Evolutionary conservation across 2,797 vertebrate genomes (phyloP), one percentile per base, ranked within the genome.

Genomic region (Pampus argenteus): DNA sequence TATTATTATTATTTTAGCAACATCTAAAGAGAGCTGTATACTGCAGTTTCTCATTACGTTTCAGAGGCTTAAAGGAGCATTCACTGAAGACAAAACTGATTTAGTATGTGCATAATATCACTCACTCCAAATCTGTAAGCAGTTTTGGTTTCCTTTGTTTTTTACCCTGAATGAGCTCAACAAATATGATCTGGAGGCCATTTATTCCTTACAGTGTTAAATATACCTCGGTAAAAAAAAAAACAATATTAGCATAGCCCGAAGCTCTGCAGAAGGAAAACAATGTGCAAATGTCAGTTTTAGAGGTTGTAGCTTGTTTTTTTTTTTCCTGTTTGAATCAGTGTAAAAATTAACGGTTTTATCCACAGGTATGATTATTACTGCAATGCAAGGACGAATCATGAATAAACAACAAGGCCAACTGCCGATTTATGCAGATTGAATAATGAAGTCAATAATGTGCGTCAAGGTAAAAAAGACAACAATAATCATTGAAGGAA

Each of bases 91-190:
- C 67, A 78, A 70, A 67, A 42, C 48, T 48, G 31, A 74, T 88
- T 78, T 82, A 74, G 73, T 79, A 74, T 79, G 73, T 79, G 80
- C 78, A 79, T 75, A 83, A 79, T 44, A 59, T 83, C 50, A 49
- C 45, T 63, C 23, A 40, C 51, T 26, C 47, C 28, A 64, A 71
- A 77, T 56, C 70, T 68, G 70, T 54, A 54, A 77, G 67, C 64
- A 60, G 17, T 59, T 73, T 58, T 54, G 40, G 66, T 64, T 83
- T 81, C 18, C 77, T 80, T 69, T 79, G 48, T 67, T 69, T 52
- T 52, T 77, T 72, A 80, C 69, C 76, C 40, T 67, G 63, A 74
- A 83, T 82, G 69, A 78, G 72, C 29, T 60, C 36, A 44, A 55
- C 49, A 72, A 66, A 82, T 51, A 75, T 66, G 6, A 80, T 69